Base-by-base conservation (phyloP, 2,113 vertebrate genomes). In the Gallinago paraguaiae region DNA sequence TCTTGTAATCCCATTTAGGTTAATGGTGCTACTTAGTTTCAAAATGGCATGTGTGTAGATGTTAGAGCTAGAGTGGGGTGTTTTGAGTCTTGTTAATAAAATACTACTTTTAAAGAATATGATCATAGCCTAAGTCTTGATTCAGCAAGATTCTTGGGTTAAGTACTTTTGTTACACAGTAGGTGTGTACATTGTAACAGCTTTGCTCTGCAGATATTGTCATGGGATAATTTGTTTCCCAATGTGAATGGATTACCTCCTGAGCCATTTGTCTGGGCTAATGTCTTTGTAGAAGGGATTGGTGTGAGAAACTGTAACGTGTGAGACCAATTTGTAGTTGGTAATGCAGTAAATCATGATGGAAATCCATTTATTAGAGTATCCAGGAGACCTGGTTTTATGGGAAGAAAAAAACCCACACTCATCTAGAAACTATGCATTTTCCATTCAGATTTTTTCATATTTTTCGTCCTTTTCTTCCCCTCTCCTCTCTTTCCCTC, bases 301-400 rank as follows among this genome's bases (percentile, higher is more conserved):
- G 69, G 95, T 92, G 78, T 46, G 70, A 94, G 92, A 91, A 92
- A 69, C 80, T 76, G 27, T 68, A 43, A 93, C n/a, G 17, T 82
- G 60, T 86, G 81, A 80, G 59, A 63, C 59, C 74, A 88, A 84
- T 96, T 96, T 92, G 75, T 93, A 79, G 48, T 54, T 95, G 51
- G 59, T 91, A 85, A 81, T 90, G 74, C 88, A 93, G 61, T 95
- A 84, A 95, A 97, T 96, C 76, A 88, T 90, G 31, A 85, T 72
- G 50, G 57, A 96, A 94, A 74, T 87, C 82, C 71, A 93, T 95
- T 92, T 87, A 82, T 80, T 95, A 84, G 17, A 10, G 2, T 88
- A 61, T 91, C 78, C 64, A 82, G 70, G 75, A 92, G 82, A 83
- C 53, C 8, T 28, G 35, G n/a, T 50, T 54, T 65, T n/a, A 28